phyloP scores from a whole-genome alignment of 2,113 vertebrate species.

The Poeciliopsis turrubarensis region DNA sequence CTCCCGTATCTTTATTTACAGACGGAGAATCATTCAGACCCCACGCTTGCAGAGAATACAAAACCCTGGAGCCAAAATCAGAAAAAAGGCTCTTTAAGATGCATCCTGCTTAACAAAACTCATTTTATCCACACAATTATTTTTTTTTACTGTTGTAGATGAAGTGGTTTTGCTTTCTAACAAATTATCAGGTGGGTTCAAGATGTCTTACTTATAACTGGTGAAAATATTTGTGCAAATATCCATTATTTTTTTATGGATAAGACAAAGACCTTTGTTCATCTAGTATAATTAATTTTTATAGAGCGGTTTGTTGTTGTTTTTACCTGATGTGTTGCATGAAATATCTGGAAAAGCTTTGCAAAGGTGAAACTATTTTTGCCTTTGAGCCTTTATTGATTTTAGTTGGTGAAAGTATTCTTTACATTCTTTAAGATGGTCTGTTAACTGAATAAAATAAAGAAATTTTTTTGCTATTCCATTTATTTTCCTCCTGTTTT shows the following conservation, averaged over 20 bases:
- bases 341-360: neutral
- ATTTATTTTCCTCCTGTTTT: neutral
- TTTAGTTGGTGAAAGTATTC: neutral
- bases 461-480: neutral
- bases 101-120: neutral
- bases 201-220: neutral
- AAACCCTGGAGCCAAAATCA: neutral
- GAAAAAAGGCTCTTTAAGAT: neutral
- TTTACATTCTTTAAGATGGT: neutral
- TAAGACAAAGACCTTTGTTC: too few relatives aligned
- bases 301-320: too few relatives aligned
- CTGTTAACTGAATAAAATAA: neutral
- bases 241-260: too few relatives aligned
- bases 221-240: neutral
- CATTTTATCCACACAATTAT: neutral
- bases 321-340: neutral
- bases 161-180: too few relatives aligned
- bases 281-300: too few relatives aligned
- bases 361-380: neutral
- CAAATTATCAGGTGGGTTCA: neutral
- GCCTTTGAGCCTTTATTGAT: neutral
- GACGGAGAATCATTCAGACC: constrained; percentile 36
- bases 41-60: constrained; percentile 22
- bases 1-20: constrained; percentile 42
- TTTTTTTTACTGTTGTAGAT: neutral